Evolutionary conservation across 2,113 vertebrate species (phyloP), one percentile per base, ranked within the genome.

Genomic region (Protomyctophum bolini): DNA sequence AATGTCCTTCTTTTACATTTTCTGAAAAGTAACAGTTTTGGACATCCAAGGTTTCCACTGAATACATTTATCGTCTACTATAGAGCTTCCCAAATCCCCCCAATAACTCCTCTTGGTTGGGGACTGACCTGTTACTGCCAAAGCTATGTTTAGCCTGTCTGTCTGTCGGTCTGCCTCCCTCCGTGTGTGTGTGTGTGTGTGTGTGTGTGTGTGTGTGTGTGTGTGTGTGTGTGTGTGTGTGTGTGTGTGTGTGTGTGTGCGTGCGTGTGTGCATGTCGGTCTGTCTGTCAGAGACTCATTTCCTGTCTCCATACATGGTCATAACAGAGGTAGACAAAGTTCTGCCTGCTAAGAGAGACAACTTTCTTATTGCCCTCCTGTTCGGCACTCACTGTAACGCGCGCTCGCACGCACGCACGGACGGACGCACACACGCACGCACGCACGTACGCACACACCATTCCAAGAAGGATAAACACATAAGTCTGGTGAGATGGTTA

Each of bases 271-370:
- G 4, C 11, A 7, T 50, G 8, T 28, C 46, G 10, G n/a, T 8
- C 6, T 62, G 41, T 11, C 5, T 62, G 55, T 68, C 55, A 49
- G 79, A 88, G 86, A 91, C 69, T 88, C 83, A 84, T 89, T 88
- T 90, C 87, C 85, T 86, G 46, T 86, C 14, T 52, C 87, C 83
- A 89, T 88, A 87, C 81, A 88, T 85, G 83, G 90, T 71, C 77
- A 88, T 85, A 88, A 88, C 79, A 75, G 58, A 81, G 33, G 75
- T 68, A 81, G 76, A 64, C 81, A 81, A 81, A 78, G 51, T 45
- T 41, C 58, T n/a, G 67, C 55, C 71, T 41, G 50, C 56, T 76
- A 76, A 85, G 84, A 79, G 77, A 83, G 63, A 65, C 8, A 47
- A 47, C 58, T 48, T 29, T 50, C 21, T 21, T 21, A 21, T 21